A percentile compares a stretch with the other conserved stretches of the same genome.
These are phyloP conservation scores for Tyrophagus putrescentiae DNA, from an alignment of 1,140 invertebrate genomes.

Conservation along the genomic window DNA sequence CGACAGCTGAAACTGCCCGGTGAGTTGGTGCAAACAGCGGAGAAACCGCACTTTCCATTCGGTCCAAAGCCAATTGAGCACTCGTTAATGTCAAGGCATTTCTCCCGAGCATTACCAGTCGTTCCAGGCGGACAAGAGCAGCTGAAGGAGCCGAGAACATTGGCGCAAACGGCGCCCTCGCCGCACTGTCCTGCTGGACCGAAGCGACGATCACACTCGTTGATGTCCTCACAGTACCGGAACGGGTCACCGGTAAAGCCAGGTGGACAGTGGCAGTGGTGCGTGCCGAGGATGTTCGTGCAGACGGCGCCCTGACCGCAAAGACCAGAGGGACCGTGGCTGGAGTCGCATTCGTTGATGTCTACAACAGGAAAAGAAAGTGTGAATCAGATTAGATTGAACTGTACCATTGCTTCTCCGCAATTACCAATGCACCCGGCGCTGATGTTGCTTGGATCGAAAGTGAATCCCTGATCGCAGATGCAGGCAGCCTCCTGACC, in stretches of 20 bases:
- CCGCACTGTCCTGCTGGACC: conserved; percentile 67
- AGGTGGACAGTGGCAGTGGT: conserved; percentile 54
- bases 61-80: conserved; percentile 41
- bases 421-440: conserved; percentile 61
- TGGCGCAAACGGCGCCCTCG: conserved; percentile 62
- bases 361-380: conserved; percentile 25
- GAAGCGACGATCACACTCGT: conserved; percentile 68
- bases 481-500: conserved; percentile 76
- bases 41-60: conserved; percentile 50
- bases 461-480: conserved; percentile 75
- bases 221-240: conserved; percentile 47
- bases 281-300: conserved; percentile 52
- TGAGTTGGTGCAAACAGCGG: conserved; percentile 60
- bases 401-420: background rate
- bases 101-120: conserved; percentile 29
- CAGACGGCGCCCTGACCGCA: conserved; percentile 59
- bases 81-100: conserved; percentile 56
- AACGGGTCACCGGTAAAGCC: conserved; percentile 52
- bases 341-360: conserved; percentile 36
- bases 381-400: background rate
- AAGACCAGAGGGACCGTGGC: conserved; percentile 37
- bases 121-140: conserved; percentile 29
- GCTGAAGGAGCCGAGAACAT: conserved; percentile 56
- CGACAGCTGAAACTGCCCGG: conserved; percentile 58
- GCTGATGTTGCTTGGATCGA: conserved; percentile 67